phyloP scores from a whole-genome alignment of 2,888 invertebrate species.

The Drosophila maculinotata region DNA sequence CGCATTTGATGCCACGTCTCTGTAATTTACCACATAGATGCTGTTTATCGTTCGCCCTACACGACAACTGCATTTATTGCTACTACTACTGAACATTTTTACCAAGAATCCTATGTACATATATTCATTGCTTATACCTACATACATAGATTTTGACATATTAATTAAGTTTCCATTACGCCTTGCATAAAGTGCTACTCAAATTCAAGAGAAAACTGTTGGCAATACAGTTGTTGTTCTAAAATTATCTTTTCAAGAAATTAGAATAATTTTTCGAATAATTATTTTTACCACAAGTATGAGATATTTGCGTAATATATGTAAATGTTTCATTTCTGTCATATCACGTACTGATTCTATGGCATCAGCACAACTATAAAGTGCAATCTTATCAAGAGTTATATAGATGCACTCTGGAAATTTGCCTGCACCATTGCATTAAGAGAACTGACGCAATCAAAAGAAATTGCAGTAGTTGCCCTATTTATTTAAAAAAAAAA shows the following conservation, averaged over 20 bases:
- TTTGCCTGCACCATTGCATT: conserved; percentile 8
- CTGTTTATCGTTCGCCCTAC: conserved; percentile 9
- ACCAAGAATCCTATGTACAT: too few species aligned
- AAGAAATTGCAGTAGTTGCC: not conserved
- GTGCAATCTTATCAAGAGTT: conserved; percentile 29
- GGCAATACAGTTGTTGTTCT: too few species aligned
- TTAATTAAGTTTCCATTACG: too few species aligned
- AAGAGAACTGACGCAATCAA: conserved; percentile 10
- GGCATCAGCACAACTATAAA: not conserved
- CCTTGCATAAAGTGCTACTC: too few species aligned
- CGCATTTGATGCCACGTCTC: conserved; percentile 1
- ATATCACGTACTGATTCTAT: not conserved
- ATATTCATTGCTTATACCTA: too few species aligned
- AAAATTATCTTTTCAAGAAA: too few species aligned
- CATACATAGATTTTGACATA: too few species aligned
- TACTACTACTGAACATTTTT: too few species aligned
- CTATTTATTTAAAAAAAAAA: not conserved
- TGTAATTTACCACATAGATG: conserved; percentile 42
- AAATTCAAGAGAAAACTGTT: not conserved
- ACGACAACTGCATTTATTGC: not conserved
- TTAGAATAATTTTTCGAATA: too few species aligned
- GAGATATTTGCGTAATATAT: too few species aligned
- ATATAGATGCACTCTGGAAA: conserved; percentile 7
- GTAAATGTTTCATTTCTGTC: not conserved
- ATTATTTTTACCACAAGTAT: too few species aligned